Conservation (phyloP, 2,888 invertebrate genomes). For the Argyresthia albistria region DNA sequence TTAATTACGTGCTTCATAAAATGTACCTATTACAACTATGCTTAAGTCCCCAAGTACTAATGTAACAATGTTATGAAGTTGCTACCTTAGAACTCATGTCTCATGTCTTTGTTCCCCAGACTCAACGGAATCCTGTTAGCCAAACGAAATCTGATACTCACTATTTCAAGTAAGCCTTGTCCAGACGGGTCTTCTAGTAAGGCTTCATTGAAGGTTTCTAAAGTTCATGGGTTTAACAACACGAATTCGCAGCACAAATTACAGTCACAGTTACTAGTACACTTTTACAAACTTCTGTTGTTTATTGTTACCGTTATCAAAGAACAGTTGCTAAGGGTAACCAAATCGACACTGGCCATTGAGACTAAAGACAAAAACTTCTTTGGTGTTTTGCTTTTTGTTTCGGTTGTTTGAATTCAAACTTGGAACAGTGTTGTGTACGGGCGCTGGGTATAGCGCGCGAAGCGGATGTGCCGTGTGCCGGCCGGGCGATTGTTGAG, state of each 20-base stretch:
- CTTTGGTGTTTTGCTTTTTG: background rate
- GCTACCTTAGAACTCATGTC: no score
- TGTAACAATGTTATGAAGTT: no score
- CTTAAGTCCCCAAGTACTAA: no score
- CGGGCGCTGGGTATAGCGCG: slow-evolving; percentile 54
- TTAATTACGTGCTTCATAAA: no score
- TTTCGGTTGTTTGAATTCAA: background rate
- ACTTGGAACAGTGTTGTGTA: slow-evolving; percentile 13
- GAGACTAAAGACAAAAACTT: background rate
- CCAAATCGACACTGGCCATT: background rate
- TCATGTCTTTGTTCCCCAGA: no score
- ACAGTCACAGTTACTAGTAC: background rate
- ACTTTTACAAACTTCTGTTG: background rate
- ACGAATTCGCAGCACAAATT: background rate
- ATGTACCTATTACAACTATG: no score
- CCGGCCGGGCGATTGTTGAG: slow-evolving; percentile 49
- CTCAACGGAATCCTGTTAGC: background rate
- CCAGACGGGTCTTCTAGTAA: slow-evolving; percentile 17
- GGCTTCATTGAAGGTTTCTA: slow-evolving; percentile 30
- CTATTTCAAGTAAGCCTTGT: slow-evolving; percentile 17
- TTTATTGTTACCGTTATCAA: background rate
- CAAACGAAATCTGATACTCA: slow-evolving; percentile 25
- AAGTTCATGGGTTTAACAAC: slow-evolving; percentile 12
- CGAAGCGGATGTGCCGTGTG: slow-evolving; percentile 65
- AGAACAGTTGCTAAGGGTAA: background rate